Evolutionary conservation across 2,888 invertebrate species (phyloP).

Genomic region (Acleris cristana): DNA sequence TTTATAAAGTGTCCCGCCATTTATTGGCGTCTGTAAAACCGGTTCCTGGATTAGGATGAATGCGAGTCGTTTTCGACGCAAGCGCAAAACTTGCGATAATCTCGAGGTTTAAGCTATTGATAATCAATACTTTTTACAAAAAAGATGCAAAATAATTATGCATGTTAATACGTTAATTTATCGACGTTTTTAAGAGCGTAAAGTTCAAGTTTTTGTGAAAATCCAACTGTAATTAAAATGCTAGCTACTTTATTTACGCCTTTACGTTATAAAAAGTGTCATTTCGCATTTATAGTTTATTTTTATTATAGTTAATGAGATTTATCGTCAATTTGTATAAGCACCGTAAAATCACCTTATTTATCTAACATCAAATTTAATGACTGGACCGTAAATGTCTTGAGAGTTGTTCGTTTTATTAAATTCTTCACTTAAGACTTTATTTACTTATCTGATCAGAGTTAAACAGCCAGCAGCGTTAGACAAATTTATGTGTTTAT

Average conservation of each 20-base stretch:
- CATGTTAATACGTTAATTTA: slow-evolving; percentile 18
- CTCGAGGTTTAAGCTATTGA: background rate
- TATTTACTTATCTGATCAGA: slow-evolving; percentile 57
- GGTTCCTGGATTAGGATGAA: slow-evolving; percentile 52
- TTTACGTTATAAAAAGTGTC: background rate
- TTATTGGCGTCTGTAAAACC: slow-evolving; percentile 52
- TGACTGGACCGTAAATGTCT: slow-evolving; percentile 30
- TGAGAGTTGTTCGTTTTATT: slow-evolving; percentile 27
- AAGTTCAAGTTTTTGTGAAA: too few relatives aligned
- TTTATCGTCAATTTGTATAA: slow-evolving; percentile 45
- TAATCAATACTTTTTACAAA: background rate
- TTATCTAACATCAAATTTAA: slow-evolving; percentile 29
- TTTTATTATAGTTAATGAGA: background rate
- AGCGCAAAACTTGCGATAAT: background rate
- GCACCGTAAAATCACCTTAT: slow-evolving; percentile 26
- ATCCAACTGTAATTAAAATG: background rate
- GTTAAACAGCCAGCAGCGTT: slow-evolving; percentile 59
- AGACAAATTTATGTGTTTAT: slow-evolving; percentile 66
- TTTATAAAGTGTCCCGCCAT: slow-evolving; percentile 60
- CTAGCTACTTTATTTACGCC: slow-evolving; percentile 14
- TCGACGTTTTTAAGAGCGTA: slow-evolving; percentile 1
- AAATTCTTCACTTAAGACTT: slow-evolving; percentile 43
- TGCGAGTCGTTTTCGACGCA: slow-evolving; percentile 26
- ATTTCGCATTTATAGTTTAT: background rate
- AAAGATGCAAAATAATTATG: slow-evolving; percentile 3